A percentile compares a stretch with the other conserved stretches of the same genome.
Conservation (phyloP, 1,140 invertebrate species). For the Hormaphis cornu region DNA sequence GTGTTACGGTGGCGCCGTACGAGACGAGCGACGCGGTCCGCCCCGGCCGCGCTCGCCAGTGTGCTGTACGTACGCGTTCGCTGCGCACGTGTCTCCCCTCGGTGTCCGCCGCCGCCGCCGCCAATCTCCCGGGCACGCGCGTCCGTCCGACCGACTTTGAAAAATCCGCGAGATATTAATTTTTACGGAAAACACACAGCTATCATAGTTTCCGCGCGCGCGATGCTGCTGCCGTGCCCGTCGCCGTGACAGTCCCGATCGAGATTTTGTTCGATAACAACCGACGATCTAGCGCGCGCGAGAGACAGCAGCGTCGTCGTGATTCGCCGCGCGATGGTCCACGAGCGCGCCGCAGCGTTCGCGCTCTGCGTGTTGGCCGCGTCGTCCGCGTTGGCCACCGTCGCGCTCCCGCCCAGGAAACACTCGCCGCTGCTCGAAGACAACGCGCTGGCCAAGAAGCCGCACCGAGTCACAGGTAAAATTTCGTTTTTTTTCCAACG, state of each 20-base stretch:
- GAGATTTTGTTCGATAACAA: background rate
- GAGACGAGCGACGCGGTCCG: background rate
- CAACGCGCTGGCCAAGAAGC: constrained; percentile 5
- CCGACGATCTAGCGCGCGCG: background rate
- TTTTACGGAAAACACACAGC: no score
- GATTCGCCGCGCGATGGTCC: background rate
- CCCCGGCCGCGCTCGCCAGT: background rate
- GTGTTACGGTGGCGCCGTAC: background rate
- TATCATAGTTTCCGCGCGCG: no score
- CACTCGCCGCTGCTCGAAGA: constrained; percentile 20
- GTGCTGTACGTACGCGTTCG: constrained; percentile 7
- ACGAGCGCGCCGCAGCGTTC: background rate
- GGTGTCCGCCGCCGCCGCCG: background rate
- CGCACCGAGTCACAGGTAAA: constrained; percentile 20
- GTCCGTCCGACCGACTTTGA: no score
- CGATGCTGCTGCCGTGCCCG: background rate
- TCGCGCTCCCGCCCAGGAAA: background rate
- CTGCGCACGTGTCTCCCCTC: background rate
- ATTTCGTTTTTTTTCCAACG: no score
- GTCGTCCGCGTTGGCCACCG: background rate
- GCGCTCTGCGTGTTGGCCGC: background rate
- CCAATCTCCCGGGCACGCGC: no score
- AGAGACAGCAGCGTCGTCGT: background rate
- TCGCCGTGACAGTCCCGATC: background rate
- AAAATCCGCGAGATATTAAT: no score